Base-by-base conservation (phyloP, 2,888 invertebrate genomes). In the Trissolcus brochymenae region DNA sequence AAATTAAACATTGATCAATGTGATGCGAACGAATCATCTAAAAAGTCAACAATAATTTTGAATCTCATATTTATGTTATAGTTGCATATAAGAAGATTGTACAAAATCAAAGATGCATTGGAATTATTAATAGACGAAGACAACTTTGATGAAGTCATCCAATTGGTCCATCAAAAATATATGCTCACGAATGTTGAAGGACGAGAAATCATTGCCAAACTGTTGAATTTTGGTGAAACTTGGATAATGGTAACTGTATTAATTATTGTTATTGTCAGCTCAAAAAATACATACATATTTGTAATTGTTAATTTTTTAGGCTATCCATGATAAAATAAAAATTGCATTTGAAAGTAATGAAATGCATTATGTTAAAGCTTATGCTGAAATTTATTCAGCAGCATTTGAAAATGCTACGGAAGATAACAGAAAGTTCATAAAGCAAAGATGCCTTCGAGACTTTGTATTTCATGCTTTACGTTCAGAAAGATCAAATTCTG, bases 391-490 rank as follows among this genome's bases (percentile, higher is more conserved):
- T 29, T 83, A 83, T 46, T 50, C 57, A 13, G 25, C 35, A 0
- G 82, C 80, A 16, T 83, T 81, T 76, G 65, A 60, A 43, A 68
- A 59, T 43, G 79, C 72, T 19, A 66, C 68, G 6, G 21, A 13
- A 16, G 61, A 55, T 25, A 68, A 70, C 7, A 81, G 72, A 60
- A 68, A 73, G 53, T 43, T 77, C 6, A 81, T 83, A 6, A 49
- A 29, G 6, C 57, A 81, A 17, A 68, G 76, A 29, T 84, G 84
- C 61, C 25, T 84, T 0, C 59, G 61, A 46, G 50, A 79, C 53
- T 80, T 82, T 41, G 55, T 83, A 65, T 83, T 81, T 59, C 77
- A 84, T 55, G 73, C 79, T 65, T 71, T 83, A 6, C 73, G 81
- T 25, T 60, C 80, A 1, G 17, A 75, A 11, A 77, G 84, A 72